A percentile compares a stretch with the other conserved stretches of the same genome.
These are phyloP conservation scores for Nymphicus hollandicus DNA, from an alignment of 2,113 vertebrate genomes.

Conservation along the genomic window DNA sequence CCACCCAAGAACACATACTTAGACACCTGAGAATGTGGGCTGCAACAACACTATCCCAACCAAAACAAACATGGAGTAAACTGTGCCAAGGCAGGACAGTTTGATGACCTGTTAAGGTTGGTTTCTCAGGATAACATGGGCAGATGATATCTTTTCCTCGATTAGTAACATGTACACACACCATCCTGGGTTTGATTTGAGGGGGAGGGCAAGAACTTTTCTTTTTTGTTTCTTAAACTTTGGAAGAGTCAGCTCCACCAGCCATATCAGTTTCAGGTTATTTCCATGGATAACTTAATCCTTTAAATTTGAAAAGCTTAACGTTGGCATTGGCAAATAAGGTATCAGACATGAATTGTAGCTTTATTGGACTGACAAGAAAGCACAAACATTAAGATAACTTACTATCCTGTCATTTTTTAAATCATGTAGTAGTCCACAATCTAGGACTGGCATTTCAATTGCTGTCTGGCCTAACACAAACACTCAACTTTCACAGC, in stretches of 20 bases:
- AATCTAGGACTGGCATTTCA: background rate
- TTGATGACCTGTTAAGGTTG: background rate
- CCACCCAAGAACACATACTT: background rate
- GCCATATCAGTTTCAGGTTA: background rate
- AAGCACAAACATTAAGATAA: background rate
- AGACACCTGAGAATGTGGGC: background rate
- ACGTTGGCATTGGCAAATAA: background rate
- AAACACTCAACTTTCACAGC: background rate
- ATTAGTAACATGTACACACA: background rate
- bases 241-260: background rate
- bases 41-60: background rate
- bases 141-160: background rate
- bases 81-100: background rate
- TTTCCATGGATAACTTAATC: background rate
- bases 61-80: background rate
- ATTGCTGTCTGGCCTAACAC: background rate
- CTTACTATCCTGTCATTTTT: background rate
- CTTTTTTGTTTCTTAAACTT: background rate
- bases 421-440: background rate
- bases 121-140: background rate
- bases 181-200: background rate
- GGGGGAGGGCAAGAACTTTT: background rate
- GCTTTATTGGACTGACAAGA: background rate
- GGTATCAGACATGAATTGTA: background rate
- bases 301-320: background rate